Base-by-base conservation (phyloP, 2,888 invertebrate genomes). In the Cheilosia grossa region DNA sequence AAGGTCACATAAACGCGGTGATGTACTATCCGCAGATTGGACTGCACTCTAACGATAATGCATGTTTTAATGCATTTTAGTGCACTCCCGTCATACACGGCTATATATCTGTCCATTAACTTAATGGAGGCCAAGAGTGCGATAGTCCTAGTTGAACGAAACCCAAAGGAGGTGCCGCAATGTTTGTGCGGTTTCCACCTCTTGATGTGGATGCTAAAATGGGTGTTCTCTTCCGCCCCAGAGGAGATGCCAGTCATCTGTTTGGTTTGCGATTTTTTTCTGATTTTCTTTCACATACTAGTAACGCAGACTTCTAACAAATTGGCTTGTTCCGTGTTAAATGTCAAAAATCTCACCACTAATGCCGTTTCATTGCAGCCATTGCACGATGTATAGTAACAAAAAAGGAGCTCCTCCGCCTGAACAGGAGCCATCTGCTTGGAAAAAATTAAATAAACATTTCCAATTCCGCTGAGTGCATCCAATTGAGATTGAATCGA, bases 401-500 rank as follows among this genome's bases (percentile, higher is more conserved):
- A 58, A 42, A 64, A 70, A 64, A 70, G 64, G 64, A 51, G n/a
- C n/a, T n/a, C 56, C 63, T n/a, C 44, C 4, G 40, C 27, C 27
- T 15, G 49, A 58, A n/a, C 27, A 33, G 44, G 40, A 69, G 56
- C 58, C 13, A 56, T 63, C 47, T 44, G 63, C 24, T 64, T 2
- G 24, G 49, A 53, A 53, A n/a, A 24, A 67, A 73, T 9, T 9
- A 30, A 33, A 19, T 33, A 56, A 82, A 82, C 77, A 78, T 82
- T 82, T 78, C 78, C 73, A 82, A 78, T 82, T 73, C 73, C 51
- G 66, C 67, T 54, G 77, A 82, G 82, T 82, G 72, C 82, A 82
- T 72, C 61, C 72, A 82, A 82, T 82, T 82, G 66, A 77, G 72
- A 67, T 78, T 66, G 66, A 77, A 82, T 82, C 72, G 82, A 78